phyloP scores from a whole-genome alignment of 2,113 vertebrate species.

The Arvicanthis niloticus region DNA sequence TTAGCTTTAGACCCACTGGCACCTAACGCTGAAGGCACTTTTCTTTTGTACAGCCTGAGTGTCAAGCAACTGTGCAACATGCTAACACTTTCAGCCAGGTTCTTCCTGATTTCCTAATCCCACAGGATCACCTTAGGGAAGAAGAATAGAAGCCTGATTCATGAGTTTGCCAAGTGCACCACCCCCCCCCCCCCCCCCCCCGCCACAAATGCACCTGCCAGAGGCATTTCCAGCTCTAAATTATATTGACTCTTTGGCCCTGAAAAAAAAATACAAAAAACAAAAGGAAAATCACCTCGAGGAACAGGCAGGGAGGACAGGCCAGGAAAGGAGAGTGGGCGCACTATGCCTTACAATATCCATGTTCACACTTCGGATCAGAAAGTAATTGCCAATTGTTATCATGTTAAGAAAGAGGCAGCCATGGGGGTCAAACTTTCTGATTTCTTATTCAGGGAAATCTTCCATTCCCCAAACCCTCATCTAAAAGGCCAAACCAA shows the following conservation, averaged over 20 bases:
- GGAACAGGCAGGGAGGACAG: background rate
- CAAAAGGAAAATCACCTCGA: slow-evolving; percentile 42
- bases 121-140: background rate
- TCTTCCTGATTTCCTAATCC: background rate
- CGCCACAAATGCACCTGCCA: background rate
- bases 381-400: slow-evolving; percentile 72
- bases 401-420: slow-evolving; percentile 55
- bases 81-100: background rate
- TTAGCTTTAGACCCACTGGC: background rate
- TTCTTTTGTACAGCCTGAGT: too few species aligned
- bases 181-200: background rate
- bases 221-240: slow-evolving; percentile 17
- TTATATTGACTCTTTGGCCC: background rate
- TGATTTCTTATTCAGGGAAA: slow-evolving; percentile 79
- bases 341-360: background rate
- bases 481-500: slow-evolving; percentile 39
- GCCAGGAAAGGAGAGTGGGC: background rate
- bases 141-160: slow-evolving; percentile 18
- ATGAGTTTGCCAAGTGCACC: background rate
- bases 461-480: slow-evolving; percentile 58
- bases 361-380: slow-evolving; percentile 45
- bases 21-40: background rate
- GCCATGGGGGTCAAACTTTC: slow-evolving; percentile 56
- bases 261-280: background rate
- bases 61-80: background rate